Evolutionary conservation across 2,797 vertebrate species (phyloP), one percentile per base, ranked within the genome.

Genomic region (Vipera latastei): DNA sequence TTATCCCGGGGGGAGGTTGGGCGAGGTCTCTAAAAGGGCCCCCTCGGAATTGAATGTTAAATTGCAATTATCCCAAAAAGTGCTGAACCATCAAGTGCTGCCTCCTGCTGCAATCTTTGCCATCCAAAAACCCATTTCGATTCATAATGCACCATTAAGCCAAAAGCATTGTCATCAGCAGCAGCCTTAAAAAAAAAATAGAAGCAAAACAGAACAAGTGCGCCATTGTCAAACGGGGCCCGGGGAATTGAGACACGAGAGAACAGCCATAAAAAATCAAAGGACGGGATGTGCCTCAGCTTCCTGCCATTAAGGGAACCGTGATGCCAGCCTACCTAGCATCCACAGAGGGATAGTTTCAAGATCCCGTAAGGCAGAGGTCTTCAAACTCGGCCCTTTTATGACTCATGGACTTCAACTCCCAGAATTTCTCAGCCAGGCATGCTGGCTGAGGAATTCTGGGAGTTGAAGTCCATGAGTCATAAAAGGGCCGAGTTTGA

Each of bases 81-180:
- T 16, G 3, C 18, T 2, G 73, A 90, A 87, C 94, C 96, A 89
- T 93, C 57, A 78, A 44, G 22, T 86, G 59, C 25, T 0, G 7
- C 93, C 90, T 89, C 59, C 38, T 0, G 89, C 92, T 91, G 90
- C 94, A 87, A 59, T 91, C 91, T 88, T 93, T 94, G 93, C 93
- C 91, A 55, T 96, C 94, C 94, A 94, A 69, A 94, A 95, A 90
- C 91, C 93, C 60, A 6, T 95, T 96, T 92, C 93, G 73, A 26
- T 93, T 94, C 93, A 88, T 38, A 91, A 85, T 51, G 91, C 89
- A 11, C 90, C 91, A 0, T 95, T 96, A 94, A 94, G 48, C 61
- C 94, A 91, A 85, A 83, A 69, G 14, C 91, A 65, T 94, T 92
- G 0, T 16, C 44, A 0, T 14, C 59, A 94, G 89, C 95, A 94